Conservation (phyloP, 2,113 vertebrate species). For the Scartelaos histophorus region DNA sequence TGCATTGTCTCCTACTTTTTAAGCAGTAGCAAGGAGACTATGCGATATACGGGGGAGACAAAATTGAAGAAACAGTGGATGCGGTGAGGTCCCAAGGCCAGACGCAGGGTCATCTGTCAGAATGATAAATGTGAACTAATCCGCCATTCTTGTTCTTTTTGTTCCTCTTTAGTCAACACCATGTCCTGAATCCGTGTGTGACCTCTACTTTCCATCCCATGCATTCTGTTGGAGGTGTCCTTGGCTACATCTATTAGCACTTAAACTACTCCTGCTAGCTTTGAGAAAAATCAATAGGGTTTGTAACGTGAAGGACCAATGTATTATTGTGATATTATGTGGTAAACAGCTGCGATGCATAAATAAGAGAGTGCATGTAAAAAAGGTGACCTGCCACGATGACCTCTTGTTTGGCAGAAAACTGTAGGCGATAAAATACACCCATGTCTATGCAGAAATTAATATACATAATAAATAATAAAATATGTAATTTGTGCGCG, state of each 20-base stretch:
- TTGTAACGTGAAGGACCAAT: conserved; percentile 1
- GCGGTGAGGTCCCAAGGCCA: conserved; percentile 66
- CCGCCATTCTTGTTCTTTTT: conserved; percentile 48
- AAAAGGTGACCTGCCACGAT: neutral
- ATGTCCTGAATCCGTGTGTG: conserved; percentile 23
- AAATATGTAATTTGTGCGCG: too few relatives aligned
- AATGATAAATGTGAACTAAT: conserved; percentile 68
- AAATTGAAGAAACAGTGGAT: conserved; percentile 43
- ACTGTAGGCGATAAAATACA: neutral
- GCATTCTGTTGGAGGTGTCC: neutral
- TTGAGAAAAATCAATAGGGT: conserved; percentile 2
- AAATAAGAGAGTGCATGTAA: neutral
- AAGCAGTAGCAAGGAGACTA: neutral
- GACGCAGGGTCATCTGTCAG: conserved; percentile 71
- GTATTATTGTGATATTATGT: neutral
- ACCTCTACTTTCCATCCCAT: conserved; percentile 27
- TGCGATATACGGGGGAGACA: neutral
- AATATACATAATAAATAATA: too few relatives aligned
- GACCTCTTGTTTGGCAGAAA: neutral
- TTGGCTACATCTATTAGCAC: conserved; percentile 6
- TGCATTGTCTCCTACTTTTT: conserved; percentile 26
- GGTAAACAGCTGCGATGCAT: neutral
- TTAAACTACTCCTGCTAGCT: neutral
- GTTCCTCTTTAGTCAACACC: conserved; percentile 39
- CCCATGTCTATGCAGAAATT: neutral